phyloP scores from a whole-genome alignment of 2,888 invertebrate species.

The Erebia epiphron region DNA sequence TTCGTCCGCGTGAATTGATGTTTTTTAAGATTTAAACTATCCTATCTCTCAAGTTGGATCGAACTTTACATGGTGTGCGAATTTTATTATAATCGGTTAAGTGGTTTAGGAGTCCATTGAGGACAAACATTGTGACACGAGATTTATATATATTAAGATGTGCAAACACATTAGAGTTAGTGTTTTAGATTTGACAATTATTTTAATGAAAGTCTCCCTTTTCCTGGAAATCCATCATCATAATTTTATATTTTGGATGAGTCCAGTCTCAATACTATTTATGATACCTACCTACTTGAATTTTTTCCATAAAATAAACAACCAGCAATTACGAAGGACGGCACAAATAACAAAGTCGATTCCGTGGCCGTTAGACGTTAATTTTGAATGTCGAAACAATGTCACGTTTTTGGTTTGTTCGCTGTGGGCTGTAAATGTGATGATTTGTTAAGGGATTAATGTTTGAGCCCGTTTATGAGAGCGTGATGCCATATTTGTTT shows the following conservation, averaged over 20 bases:
- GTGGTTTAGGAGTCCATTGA: too few species aligned
- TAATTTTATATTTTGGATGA: background rate
- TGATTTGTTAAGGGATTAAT: slow-evolving; percentile 77
- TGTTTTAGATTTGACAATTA: background rate
- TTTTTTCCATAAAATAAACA: slow-evolving; percentile 17
- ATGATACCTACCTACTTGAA: background rate
- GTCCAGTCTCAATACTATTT: background rate
- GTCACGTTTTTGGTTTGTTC: slow-evolving; percentile 54
- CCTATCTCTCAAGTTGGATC: too few species aligned
- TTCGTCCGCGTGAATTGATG: too few species aligned
- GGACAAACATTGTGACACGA: too few species aligned
- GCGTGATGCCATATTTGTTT: slow-evolving; percentile 77
- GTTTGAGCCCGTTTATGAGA: slow-evolving; percentile 76
- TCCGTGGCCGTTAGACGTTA: slow-evolving; percentile 24
- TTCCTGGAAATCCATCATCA: background rate
- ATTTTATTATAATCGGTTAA: too few species aligned
- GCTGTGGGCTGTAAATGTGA: slow-evolving; percentile 38
- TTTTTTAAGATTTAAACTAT: too few species aligned
- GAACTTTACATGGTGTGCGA: too few species aligned
- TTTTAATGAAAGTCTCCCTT: background rate
- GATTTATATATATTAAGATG: too few species aligned
- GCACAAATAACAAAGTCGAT: slow-evolving; percentile 24
- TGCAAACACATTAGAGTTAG: background rate
- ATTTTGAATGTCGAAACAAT: slow-evolving; percentile 22
- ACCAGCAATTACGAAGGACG: slow-evolving; percentile 15